Base-by-base conservation (phyloP, 2,888 invertebrate genomes). In the Micoletzkya japonica region DNA sequence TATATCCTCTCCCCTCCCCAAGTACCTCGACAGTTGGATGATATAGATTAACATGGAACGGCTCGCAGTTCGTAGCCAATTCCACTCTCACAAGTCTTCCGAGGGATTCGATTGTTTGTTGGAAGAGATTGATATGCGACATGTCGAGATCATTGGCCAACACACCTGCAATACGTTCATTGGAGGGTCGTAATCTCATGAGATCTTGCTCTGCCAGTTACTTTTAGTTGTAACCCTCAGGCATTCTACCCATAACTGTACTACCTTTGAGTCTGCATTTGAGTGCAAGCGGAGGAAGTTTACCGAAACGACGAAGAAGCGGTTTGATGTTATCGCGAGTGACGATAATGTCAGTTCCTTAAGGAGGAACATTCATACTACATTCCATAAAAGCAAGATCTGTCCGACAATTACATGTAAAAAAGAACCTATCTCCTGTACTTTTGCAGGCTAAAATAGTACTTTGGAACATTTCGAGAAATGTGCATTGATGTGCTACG, bases 241-340 rank as follows among this genome's bases (percentile, higher is more conserved):
- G 20, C n/a, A n/a, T n/a, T n/a, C n/a, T n/a, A n/a, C n/a, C 20
- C 10, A 44, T 44, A 44, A 44, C 20, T 32, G 49, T 28, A n/a
- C 37, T 59, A 61, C 61, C 61, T 24, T 61, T 61, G 24, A 49
- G 49, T 44, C 36, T 44, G 50, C 61, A 61, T n/a, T 61, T 61
- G 49, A 61, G 44, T 17, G 61, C 61, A 4, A 61, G 50, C 1
- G 61, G 61, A 30, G 61, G 61, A 7, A 61, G 44, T 32, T 61
- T 61, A 2, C 61, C 61, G 17, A 49, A 49, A 30, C 49, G 32
- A 24, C 61, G 32, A 32, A 49, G 32, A 14, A 61, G 61, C 32
- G 61, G 61, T 24, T 49, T 44, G 3, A 61, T 44, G 30, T 44
- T 30, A 7, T 44, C 44, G n/a, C n/a, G 44, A 10, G 61, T 30